These are phyloP conservation scores for Trichopria drosophilae DNA, from an alignment of 2,888 invertebrate species.

Conservation along the genomic window DNA sequence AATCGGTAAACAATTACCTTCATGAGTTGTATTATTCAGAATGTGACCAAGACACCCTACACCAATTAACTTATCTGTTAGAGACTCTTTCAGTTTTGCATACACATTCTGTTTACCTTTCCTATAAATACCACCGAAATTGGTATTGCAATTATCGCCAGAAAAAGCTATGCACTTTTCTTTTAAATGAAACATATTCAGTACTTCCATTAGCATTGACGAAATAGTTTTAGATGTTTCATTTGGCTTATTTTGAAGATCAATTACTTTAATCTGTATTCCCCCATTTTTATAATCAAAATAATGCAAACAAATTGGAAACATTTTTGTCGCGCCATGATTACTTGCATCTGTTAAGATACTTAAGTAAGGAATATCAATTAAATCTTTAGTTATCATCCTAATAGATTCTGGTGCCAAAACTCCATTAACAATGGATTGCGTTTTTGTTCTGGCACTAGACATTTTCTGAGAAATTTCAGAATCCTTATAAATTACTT, in stretches of 20 bases:
- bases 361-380: no score
- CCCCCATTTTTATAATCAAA: neutral
- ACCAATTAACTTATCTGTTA: no score
- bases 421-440: slow-evolving; percentile 2
- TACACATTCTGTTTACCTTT: no score
- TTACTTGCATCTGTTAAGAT: neutral
- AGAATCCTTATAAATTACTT: no score
- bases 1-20: slow-evolving; percentile 32
- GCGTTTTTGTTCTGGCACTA: slow-evolving; percentile 2
- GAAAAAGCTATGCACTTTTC: neutral
- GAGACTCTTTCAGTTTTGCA: no score
- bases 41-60: slow-evolving; percentile 41
- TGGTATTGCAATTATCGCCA: no score
- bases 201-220: neutral
- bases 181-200: no score
- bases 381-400: no score
- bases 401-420: neutral
- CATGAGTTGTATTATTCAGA: slow-evolving; percentile 37
- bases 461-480: no score
- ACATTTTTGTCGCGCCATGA: slow-evolving; percentile 3
- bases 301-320: slow-evolving; percentile 1
- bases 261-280: no score
- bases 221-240: neutral
- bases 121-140: no score
- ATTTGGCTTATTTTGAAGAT: no score